Percentiles rank a stretch among this genome's conserved stretches.
These are phyloP conservation scores for Rotaria socialis DNA, from an alignment of 2,888 invertebrate genomes.

Conservation along the genomic window DNA sequence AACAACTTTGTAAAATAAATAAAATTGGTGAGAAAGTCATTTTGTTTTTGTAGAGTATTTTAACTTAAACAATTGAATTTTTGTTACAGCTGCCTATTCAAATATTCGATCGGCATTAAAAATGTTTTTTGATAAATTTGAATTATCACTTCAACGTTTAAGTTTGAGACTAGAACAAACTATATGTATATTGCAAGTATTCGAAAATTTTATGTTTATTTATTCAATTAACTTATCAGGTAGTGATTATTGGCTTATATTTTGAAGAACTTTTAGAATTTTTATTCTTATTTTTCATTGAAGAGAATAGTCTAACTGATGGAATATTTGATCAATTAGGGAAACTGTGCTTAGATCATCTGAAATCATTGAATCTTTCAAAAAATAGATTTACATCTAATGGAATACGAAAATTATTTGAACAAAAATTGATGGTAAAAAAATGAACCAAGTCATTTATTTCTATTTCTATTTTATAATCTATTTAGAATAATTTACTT, in stretches of 20 bases:
- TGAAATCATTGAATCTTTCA: constrained; percentile 18
- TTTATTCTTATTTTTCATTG: too few relatives aligned
- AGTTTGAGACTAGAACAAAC: constrained; percentile 11
- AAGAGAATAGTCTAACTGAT: constrained; percentile 9
- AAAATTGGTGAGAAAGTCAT: background rate
- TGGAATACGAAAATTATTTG: background rate
- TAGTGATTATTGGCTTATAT: background rate
- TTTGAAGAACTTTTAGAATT: too few relatives aligned
- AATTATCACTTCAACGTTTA: background rate
- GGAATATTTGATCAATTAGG: constrained; percentile 12
- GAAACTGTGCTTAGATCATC: background rate
- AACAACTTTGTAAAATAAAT: constrained; percentile 16
- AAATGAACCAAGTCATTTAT: background rate
- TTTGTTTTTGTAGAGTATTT: background rate
- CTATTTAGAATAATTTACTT: constrained; percentile 5
- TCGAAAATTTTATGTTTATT: constrained; percentile 33
- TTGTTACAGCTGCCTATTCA: background rate
- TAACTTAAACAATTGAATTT: background rate
- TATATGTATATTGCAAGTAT: background rate
- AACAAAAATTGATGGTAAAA: background rate
- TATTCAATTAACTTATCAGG: constrained; percentile 28
- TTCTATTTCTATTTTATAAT: background rate
- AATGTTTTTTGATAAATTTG: background rate
- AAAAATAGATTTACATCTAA: background rate
- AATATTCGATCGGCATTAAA: constrained; percentile 14